Base-by-base conservation (phyloP, 2,797 vertebrate genomes). In the Melanotaenia nigrans region DNA sequence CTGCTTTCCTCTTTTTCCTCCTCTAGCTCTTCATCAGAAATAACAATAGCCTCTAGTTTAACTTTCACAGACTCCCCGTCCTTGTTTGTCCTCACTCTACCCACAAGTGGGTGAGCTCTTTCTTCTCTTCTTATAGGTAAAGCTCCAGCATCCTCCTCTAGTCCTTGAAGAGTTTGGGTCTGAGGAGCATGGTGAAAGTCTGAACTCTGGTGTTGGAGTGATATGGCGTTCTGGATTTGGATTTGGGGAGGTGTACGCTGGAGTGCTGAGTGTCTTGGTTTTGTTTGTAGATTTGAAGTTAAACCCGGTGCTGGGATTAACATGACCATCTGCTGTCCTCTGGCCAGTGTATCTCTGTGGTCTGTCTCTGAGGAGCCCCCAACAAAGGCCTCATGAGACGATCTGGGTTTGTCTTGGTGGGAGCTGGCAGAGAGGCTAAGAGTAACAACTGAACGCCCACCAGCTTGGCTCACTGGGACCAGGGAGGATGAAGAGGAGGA, bases 1-100 rank as follows among this genome's bases (percentile, higher is more conserved):
- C 49, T 55, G 3, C 54, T 78, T 54, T 74, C 77, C 20, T 73
- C 87, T 64, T 91, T 95, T 3, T 88, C 87, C 3, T 90, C 92
- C 0, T 97, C 96, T 0, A 95, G 78, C 77, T 98, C 97, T 72
- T 97, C 97, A 0, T 98, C 97, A 0, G 97, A 98, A 85, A 98
- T 97, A 25, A 98, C 93, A 18, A 98, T 98, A 24, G 97, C 96
- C 79, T 98, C 97, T 70, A 96, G 95, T 78, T 98, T 98, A 16
- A 98, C 93, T 12, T 95, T 90, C 0, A 93, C 66, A 16, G 70
- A 74, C 1, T 91, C 85, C 3, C 78, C 81, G 0, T 85, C 65
- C 35, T 61, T 20, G n/a, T 61, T 71, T 73, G 73, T 69, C 28
- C 63, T 64, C 18, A 55, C 51, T 62, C 49, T 63, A 12, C 58